Conservation (phyloP, 2,888 invertebrate species). For the Morpho deidamia region DNA sequence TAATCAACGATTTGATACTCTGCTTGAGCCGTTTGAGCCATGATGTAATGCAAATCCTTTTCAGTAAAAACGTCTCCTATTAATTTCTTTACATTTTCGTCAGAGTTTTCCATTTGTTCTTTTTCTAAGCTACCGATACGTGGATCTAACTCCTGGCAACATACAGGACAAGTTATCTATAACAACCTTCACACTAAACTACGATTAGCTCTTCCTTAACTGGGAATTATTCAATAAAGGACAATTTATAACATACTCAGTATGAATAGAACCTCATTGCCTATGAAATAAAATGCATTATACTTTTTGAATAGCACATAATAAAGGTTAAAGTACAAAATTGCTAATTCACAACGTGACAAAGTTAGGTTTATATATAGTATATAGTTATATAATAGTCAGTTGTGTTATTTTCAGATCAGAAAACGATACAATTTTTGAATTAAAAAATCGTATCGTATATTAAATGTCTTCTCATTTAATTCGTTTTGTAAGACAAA, state of each 20-base stretch:
- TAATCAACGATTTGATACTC: neutral
- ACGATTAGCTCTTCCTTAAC: neutral
- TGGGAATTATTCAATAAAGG: neutral
- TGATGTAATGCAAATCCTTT: neutral
- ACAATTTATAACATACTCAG: neutral
- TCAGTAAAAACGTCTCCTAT: neutral
- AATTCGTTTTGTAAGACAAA: no score
- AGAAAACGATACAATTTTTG: no score
- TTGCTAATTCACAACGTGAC: no score
- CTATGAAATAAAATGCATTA: neutral
- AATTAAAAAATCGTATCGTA: no score
- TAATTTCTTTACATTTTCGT: neutral
- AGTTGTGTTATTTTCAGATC: no score
- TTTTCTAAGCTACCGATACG: neutral
- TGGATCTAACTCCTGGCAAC: neutral
- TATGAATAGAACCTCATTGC: neutral
- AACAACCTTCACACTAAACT: neutral
- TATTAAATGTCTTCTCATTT: no score
- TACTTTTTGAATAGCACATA: no score
- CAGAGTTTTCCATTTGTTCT: neutral
- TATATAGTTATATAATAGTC: no score
- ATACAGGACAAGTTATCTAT: no score
- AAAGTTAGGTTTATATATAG: no score
- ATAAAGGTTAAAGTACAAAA: no score
- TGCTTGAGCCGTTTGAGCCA: neutral